Percentiles rank a stretch among this genome's conserved stretches.
phyloP scores from a whole-genome alignment of 2,113 vertebrate genomes.

The Marmota monax region DNA sequence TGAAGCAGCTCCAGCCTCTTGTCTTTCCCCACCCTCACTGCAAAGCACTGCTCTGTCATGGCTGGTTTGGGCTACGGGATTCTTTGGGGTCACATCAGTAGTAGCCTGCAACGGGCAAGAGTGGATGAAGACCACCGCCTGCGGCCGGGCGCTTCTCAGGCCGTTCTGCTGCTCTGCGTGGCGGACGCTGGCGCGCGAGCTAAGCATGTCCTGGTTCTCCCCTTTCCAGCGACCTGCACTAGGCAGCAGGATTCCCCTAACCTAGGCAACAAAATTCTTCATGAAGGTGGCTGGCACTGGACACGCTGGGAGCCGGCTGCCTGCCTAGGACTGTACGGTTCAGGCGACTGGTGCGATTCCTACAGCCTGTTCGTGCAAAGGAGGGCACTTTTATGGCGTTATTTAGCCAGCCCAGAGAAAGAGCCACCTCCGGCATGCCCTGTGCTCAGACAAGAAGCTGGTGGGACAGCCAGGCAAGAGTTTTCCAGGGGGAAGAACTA shows the following conservation, averaged over 20 bases:
- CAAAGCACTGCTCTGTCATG: background rate
- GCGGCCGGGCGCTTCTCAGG: accelerated
- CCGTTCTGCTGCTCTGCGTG: background rate
- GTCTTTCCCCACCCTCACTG: background rate
- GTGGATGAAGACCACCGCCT: background rate
- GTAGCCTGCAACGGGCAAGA: too few relatives aligned
- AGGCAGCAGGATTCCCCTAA: background rate
- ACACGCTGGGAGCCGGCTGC: background rate
- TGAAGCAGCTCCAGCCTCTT: background rate
- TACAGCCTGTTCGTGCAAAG: background rate
- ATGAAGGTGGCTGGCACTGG: background rate
- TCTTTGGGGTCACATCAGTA: background rate
- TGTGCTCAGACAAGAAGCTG: too few relatives aligned
- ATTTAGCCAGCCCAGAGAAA: background rate
- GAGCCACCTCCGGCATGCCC: background rate
- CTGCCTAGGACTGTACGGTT: background rate
- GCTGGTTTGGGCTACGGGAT: background rate
- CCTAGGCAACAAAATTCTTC: background rate
- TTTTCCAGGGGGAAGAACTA: background rate
- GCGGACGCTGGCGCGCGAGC: too few relatives aligned
- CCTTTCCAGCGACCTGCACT: too few relatives aligned
- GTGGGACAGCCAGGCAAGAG: too few relatives aligned
- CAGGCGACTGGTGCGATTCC: background rate
- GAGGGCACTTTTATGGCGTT: background rate
- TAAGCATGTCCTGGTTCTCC: background rate